Base-by-base conservation (phyloP, 64 coral and sea anemone species). In the Montipora foliosa region DNA sequence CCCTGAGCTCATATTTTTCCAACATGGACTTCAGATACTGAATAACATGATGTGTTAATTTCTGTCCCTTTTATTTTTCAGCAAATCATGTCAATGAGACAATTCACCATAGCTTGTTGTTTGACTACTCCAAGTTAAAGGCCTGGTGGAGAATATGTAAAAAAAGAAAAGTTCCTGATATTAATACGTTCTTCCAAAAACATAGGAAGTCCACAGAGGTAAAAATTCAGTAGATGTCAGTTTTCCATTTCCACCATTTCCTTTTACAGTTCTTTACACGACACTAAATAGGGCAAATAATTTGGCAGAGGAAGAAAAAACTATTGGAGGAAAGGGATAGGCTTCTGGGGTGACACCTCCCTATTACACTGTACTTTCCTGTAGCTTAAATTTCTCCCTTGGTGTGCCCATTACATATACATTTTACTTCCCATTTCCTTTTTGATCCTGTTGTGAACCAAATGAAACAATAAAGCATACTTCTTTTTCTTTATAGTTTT, bases 51-150 rank as follows among this genome's bases (percentile, higher is more conserved):
- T 64, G 3, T 11, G 61, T 64, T 64, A 7, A 64, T 4, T 4
- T 12, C 9, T 11, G 61, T 14, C 13, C 37, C 22, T n/a, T 48
- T 74, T 16, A 11, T 19, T 67, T 77, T 93, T 49, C 47, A 93
- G 91, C 24, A 24, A 69, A 87, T 62, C 52, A 93, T 55, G 14
- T 67, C 3, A 24, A 13, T 24, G 68, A 77, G 2, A 66, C 49
- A 19, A 84, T 93, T 78, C 81, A 93, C 73, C 58, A 82, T 86
- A 68, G 50, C 10, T 76, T 93, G 73, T 7, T 93, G 48, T 93
- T 93, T 78, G 73, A 93, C 83, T 84, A 86, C 46, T 79, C 70
- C 19, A 86, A 24, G 8, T 4, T 86, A 3, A 50, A 15, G 48
- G 47, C 62, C 66, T 86, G n/a, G 20, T 82, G 52, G 9, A 37